Conservation (phyloP, 2,888 invertebrate genomes). For the Perizoma affinitatum region DNA sequence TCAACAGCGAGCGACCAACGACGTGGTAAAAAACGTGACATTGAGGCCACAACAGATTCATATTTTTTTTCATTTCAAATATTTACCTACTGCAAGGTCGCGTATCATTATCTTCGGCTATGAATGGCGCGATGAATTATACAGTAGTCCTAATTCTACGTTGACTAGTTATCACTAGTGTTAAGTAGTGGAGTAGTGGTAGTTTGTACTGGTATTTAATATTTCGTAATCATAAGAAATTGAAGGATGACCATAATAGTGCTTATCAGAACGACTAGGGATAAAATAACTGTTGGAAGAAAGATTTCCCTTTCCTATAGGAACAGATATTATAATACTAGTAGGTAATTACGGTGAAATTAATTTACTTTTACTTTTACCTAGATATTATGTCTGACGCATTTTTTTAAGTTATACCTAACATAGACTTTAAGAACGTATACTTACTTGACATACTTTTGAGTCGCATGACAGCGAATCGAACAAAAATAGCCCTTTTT, state of each 20-base stretch:
- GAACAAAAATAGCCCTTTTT: no score
- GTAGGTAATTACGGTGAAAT: no score
- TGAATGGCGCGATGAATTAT: constrained; percentile 4
- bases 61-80: constrained; percentile 10
- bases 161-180: no score
- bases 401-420: no score
- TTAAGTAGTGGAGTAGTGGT: no score
- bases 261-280: neutral
- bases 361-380: no score
- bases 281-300: neutral
- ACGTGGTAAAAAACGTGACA: constrained; percentile 7
- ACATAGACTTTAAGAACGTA: no score
- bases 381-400: no score
- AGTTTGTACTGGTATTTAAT: neutral
- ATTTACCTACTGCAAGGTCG: constrained; percentile 17
- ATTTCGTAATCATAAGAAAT: constrained; percentile 1
- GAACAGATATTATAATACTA: no score
- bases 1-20: constrained; percentile 1
- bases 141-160: no score
- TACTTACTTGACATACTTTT: no score
- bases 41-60: constrained; percentile 5
- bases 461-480: no score
- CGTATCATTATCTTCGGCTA: neutral
- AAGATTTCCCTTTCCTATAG: neutral
- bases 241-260: neutral